Evolutionary conservation across 1,140 invertebrate species (phyloP), one percentile per base, ranked within the genome.

Genomic region (Harlomillsia oculata): DNA sequence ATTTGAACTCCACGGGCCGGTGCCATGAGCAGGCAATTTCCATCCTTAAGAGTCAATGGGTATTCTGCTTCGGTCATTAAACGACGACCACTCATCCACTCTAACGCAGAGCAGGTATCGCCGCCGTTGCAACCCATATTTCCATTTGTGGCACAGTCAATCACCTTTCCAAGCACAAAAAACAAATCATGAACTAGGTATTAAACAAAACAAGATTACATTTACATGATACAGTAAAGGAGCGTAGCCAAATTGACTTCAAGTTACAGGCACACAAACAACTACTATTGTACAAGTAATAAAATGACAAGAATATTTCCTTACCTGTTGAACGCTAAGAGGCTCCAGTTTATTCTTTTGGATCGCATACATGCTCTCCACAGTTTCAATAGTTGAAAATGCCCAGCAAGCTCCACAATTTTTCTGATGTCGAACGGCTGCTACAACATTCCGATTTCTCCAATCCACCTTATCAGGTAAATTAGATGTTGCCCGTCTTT

Each of bases 361-460:
- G 14, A 87, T 78, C 1, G 84, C 83, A 56, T 79, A 72, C 84
- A 88, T 86, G 1, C 83, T 78, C 71, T 91, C 87, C 34, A 83
- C 77, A 5, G 80, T 81, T 67, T 84, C 84, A 1, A 88, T 75
- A 0, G 81, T 80, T 67, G 84, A 87, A 70, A 88, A 88, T 0
- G 88, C 88, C 87, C 87, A 92, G 70, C 88, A 91, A 2, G 85
- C 87, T 5, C 87, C 87, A 72, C 89, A 93, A 14, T 74, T 65
- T 8, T 80, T 80, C 69, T 93, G 89, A 68, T 83, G 82, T 56
- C 78, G 76, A 0, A 91, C 77, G 5, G 77, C 68, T 8, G 80
- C 80, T 18, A 91, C 71, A n/a, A 82, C 77, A 18, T 77, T 78
- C 67, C 80, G 80, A 1, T 78, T 71, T 56, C 86, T 73, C 86